Conservation (phyloP, 2,113 vertebrate species). For the Carollia perspicillata region DNA sequence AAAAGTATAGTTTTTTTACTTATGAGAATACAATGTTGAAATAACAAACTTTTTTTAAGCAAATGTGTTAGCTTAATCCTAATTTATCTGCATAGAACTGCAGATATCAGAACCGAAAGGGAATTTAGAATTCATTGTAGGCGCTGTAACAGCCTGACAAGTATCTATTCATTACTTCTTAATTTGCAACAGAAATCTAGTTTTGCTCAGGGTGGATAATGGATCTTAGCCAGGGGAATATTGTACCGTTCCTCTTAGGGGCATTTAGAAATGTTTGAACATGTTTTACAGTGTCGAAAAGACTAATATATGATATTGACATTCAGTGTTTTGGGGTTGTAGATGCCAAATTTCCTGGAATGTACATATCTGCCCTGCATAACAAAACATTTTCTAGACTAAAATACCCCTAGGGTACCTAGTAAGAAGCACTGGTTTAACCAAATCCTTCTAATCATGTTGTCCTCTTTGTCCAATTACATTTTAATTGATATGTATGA, state of each 20-base stretch:
- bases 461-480: neutral
- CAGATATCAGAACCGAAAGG: neutral
- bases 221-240: neutral
- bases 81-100: neutral
- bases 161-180: neutral
- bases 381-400: neutral
- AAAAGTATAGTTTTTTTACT: neutral
- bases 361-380: neutral
- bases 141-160: neutral
- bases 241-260: neutral
- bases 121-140: neutral
- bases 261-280: constrained; percentile 1
- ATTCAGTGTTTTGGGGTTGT: neutral
- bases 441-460: neutral
- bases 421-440: neutral
- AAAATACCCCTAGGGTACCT: neutral
- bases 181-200: neutral
- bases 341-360: neutral
- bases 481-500: neutral
- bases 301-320: neutral
- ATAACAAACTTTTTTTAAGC: neutral
- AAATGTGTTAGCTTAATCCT: neutral
- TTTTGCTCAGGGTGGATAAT: neutral
- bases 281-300: neutral
- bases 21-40: neutral